Conservation (phyloP, 2,797 vertebrate species). For the Leptodactylus fallax region DNA sequence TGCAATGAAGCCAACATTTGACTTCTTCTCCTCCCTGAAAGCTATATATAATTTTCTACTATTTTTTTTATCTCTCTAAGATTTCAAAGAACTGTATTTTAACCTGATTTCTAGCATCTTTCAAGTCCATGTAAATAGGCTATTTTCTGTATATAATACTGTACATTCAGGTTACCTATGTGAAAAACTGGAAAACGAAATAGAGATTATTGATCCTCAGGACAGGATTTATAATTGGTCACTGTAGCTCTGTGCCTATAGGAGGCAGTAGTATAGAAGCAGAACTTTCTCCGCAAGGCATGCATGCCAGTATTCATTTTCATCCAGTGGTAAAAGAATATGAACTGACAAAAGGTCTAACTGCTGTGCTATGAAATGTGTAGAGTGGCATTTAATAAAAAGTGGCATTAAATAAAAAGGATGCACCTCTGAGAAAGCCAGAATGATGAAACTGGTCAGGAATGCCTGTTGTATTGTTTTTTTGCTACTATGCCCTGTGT, state of each 20-base stretch:
- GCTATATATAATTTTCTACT: background rate
- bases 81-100: background rate
- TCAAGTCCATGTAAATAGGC: too few species aligned
- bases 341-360: background rate
- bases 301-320: background rate
- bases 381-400: too few species aligned
- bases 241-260: background rate
- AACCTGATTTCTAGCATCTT: background rate
- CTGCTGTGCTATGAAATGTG: too few species aligned
- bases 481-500: too few species aligned
- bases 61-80: background rate
- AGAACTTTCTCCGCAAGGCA: background rate
- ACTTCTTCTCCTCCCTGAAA: background rate
- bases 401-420: too few species aligned
- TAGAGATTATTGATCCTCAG: background rate
- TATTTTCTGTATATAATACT: too few species aligned
- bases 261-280: background rate
- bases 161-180: too few species aligned
- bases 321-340: background rate
- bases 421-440: too few species aligned
- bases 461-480: too few species aligned
- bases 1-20: background rate
- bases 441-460: too few species aligned
- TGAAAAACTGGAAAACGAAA: background rate
- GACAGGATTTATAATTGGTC: background rate